Percentiles rank a stretch among this genome's conserved stretches.
Evolutionary conservation across 30 jellyfish, hydroid and myxozoan genomes (phyloP).

Genomic region (Pelagia noctiluca): DNA sequence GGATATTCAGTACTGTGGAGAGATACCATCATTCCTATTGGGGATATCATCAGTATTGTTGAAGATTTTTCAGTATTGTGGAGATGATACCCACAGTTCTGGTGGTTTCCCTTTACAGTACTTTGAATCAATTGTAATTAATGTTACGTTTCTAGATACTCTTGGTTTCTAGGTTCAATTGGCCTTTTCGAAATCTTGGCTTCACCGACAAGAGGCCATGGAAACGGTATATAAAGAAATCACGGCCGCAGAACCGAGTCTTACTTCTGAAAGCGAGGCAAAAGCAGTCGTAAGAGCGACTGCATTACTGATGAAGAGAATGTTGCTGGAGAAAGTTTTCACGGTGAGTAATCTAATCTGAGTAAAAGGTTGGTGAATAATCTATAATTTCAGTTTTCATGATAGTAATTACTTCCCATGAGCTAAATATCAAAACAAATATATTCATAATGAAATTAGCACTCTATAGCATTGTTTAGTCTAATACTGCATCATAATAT

Average conservation of each 20-base stretch:
- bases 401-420: too few relatives aligned
- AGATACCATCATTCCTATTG: too few relatives aligned
- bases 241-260: conserved; percentile 25
- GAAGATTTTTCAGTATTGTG: too few relatives aligned
- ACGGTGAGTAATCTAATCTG: conserved; percentile 41
- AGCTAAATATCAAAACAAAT: too few relatives aligned
- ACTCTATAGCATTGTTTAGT: too few relatives aligned
- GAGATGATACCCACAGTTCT: too few relatives aligned
- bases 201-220: conserved; percentile 83
- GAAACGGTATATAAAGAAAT: conserved; percentile 51
- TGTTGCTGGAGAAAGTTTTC: conserved; percentile 78
- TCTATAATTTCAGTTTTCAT: background rate
- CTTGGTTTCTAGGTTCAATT: conserved; percentile 58
- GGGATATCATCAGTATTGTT: too few relatives aligned
- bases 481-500: too few relatives aligned
- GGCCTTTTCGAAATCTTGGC: conserved; percentile 87
- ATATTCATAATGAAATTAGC: too few relatives aligned
- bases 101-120: background rate
- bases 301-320: conserved; percentile 46
- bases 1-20: too few relatives aligned
- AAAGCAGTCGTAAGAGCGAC: conserved; percentile 66
- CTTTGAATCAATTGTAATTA: background rate
- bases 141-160: background rate
- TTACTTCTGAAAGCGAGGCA: conserved; percentile 63
- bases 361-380: background rate